Evolutionary conservation across 2,888 invertebrate genomes (phyloP).

Genomic region (Epistrophe grossulariae): DNA sequence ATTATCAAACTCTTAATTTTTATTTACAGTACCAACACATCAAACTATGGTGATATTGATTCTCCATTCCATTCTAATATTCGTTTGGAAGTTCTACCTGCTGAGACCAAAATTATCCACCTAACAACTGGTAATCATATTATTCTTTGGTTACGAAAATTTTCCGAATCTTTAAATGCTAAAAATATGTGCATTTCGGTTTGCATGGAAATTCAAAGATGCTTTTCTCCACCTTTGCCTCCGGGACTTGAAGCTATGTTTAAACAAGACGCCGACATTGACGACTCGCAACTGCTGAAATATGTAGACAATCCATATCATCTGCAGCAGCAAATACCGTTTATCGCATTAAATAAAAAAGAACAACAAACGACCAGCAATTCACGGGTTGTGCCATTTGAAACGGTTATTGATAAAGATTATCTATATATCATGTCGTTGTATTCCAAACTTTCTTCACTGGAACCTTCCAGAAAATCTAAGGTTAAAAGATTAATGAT

Average conservation of each 20-base stretch:
- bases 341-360: not conserved
- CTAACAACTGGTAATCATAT: slow-evolving; percentile 3
- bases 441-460: not conserved
- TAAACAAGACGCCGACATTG: slow-evolving; percentile 21
- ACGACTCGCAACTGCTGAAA: slow-evolving; percentile 10
- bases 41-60: not conserved
- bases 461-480: not conserved
- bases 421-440: slow-evolving; percentile 21
- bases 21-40: not conserved
- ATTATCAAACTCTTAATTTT: not conserved
- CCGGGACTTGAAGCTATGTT: slow-evolving; percentile 1
- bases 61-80: not conserved
- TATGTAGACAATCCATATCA: not conserved
- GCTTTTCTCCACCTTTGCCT: slow-evolving; percentile 19
- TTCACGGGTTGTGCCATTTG: not conserved
- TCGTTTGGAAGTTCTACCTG: slow-evolving; percentile 4
- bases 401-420: slow-evolving; percentile 27
- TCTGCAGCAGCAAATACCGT: too few relatives aligned
- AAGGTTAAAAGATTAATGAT: slow-evolving; percentile 25
- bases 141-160: slow-evolving; percentile 23
- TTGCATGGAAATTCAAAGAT: slow-evolving; percentile 32
- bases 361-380: too few relatives aligned
- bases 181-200: slow-evolving; percentile 24
- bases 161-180: slow-evolving; percentile 8
- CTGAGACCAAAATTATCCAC: slow-evolving; percentile 14